These are phyloP conservation scores for Uria aalge DNA, from an alignment of 2,113 vertebrate species.

Conservation along the genomic window DNA sequence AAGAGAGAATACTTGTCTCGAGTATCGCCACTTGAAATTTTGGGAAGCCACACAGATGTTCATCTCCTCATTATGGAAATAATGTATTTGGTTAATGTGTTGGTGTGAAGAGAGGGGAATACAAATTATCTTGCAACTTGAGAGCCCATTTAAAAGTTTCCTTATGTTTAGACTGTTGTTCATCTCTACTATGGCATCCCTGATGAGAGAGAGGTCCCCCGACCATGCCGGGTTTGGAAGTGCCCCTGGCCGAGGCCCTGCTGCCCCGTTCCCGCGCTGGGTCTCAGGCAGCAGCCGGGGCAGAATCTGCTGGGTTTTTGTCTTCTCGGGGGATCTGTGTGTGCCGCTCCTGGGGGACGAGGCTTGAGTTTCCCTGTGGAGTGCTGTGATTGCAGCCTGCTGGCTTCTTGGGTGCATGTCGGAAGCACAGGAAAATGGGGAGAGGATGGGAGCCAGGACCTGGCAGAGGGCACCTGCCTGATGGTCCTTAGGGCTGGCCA, in stretches of 20 bases:
- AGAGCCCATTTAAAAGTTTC: conserved; percentile 44
- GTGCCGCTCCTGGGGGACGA: accelerated
- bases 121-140: conserved; percentile 57
- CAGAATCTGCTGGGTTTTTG: accelerated
- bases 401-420: not conserved
- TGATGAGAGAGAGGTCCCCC: not conserved
- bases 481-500: not conserved
- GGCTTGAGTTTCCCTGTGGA: not conserved
- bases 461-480: not conserved
- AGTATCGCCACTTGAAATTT: conserved; percentile 66
- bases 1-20: conserved; percentile 58
- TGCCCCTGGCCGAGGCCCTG: not conserved
- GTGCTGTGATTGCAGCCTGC: accelerated
- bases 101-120: conserved; percentile 51
- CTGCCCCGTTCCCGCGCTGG: accelerated
- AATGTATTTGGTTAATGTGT: conserved; percentile 66
- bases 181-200: not conserved
- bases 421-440: not conserved
- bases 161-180: not conserved
- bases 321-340: accelerated
- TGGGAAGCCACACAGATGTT: conserved; percentile 67
- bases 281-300: accelerated
- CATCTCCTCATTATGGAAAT: conserved; percentile 69
- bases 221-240: not conserved
- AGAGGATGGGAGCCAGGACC: accelerated